A percentile compares a stretch with the other conserved stretches of the same genome.
These are phyloP conservation scores for Rafetus swinhoei DNA, from an alignment of 2,113 vertebrate genomes.

Conservation along the genomic window DNA sequence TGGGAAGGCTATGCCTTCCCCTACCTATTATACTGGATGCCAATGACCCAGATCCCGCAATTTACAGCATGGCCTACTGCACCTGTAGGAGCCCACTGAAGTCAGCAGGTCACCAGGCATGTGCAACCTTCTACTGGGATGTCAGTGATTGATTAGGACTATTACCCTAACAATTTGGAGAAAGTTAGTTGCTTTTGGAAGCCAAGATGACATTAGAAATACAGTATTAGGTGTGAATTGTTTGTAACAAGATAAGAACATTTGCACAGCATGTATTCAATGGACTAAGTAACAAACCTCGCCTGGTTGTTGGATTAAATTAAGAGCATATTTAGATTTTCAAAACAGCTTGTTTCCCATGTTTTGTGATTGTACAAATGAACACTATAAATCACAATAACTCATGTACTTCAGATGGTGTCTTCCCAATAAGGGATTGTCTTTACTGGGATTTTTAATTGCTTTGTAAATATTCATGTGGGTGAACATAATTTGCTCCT, in stretches of 20 bases:
- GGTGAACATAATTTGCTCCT: constrained; percentile 12
- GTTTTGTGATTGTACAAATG: constrained; percentile 60
- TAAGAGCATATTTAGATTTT: constrained; percentile 27
- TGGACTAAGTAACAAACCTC: constrained; percentile 67
- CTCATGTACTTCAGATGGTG: constrained; percentile 19
- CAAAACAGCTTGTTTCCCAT: constrained; percentile 58
- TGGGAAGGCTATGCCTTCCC: too few relatives aligned
- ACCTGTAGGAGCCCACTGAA: not conserved
- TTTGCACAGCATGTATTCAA: constrained; percentile 68
- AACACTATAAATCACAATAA: constrained; percentile 35
- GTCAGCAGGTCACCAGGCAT: not conserved
- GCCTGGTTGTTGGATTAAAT: constrained; percentile 55
- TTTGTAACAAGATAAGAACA: constrained; percentile 67
- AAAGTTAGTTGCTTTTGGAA: constrained; percentile 61
- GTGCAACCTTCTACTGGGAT: not conserved
- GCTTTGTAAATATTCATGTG: constrained; percentile 41
- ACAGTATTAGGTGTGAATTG: too few relatives aligned
- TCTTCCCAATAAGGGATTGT: constrained; percentile 37
- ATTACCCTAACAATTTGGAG: not conserved
- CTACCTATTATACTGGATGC: too few relatives aligned
- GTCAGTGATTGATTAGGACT: not conserved
- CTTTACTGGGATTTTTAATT: constrained; percentile 31
- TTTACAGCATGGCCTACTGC: not conserved
- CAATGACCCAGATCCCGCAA: constrained; percentile 18
- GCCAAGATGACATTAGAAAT: constrained; percentile 65